Evolutionary conservation across 2,888 invertebrate species (phyloP).

Genomic region (Perizoma affinitatum): DNA sequence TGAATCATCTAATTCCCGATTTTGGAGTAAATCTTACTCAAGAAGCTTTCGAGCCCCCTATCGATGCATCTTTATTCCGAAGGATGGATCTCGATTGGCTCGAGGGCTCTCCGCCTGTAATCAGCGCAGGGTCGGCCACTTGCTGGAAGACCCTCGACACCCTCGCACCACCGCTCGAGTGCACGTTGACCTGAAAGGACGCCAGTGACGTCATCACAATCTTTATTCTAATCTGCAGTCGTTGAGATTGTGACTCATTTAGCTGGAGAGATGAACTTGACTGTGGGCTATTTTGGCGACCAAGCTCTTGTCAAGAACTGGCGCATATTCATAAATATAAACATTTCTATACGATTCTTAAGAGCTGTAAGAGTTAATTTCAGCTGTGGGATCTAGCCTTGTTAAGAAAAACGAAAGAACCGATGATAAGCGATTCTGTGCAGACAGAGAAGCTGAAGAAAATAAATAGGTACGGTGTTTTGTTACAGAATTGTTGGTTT

Average conservation of each 20-base stretch:
- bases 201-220: conserved; percentile 51
- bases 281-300: not conserved
- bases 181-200: conserved; percentile 59
- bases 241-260: conserved; percentile 4
- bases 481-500: no score
- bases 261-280: conserved; percentile 19
- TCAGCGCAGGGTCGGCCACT: conserved; percentile 43
- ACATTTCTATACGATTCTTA: no score
- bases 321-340: no score
- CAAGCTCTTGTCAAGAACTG: no score
- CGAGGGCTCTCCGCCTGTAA: conserved; percentile 30
- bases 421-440: no score
- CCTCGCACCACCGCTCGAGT: conserved; percentile 46
- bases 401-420: no score
- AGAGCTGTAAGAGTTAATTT: no score
- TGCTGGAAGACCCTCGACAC: conserved; percentile 46
- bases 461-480: no score
- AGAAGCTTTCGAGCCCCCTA: conserved; percentile 14
- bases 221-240: conserved; percentile 26
- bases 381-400: no score
- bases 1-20: no score
- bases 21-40: not conserved
- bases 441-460: no score
- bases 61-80: conserved; percentile 28
- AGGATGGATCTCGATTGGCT: conserved; percentile 28